A percentile compares a stretch with the other conserved stretches of the same genome.
Conservation (phyloP, 2,888 invertebrate genomes). For the Chrysolina haemoptera region DNA sequence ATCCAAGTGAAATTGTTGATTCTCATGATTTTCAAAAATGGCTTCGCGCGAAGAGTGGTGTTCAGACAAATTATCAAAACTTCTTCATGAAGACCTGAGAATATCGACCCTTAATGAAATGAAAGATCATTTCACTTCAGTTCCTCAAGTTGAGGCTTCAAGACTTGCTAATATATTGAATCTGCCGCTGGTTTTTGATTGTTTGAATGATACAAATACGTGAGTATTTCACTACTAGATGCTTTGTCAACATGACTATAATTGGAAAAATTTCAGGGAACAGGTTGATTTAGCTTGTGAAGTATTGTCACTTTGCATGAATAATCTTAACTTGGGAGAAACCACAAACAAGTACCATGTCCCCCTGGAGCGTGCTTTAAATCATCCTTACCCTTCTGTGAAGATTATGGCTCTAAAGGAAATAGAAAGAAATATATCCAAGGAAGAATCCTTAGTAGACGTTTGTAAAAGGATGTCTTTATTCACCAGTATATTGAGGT, state of each 20-base stretch:
- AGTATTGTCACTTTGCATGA: constrained; percentile 77
- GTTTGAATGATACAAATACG: constrained; percentile 73
- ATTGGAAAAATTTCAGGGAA: constrained; percentile 68
- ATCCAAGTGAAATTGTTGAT: neutral
- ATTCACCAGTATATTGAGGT: constrained; percentile 73
- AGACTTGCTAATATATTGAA: constrained; percentile 69
- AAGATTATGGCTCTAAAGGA: constrained; percentile 77
- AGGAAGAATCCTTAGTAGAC: constrained; percentile 59
- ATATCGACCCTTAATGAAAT: constrained; percentile 70
- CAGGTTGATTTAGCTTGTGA: constrained; percentile 77
- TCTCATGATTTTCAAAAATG: constrained; percentile 58
- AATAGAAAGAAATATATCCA: constrained; percentile 68
- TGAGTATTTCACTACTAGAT: constrained; percentile 61
- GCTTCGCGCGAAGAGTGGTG: constrained; percentile 70
- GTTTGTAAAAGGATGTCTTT: constrained; percentile 66
- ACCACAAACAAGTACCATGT: constrained; percentile 75
- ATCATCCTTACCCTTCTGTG: constrained; percentile 76
- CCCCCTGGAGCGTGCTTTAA: constrained; percentile 75
- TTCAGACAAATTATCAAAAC: constrained; percentile 68
- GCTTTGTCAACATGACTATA: constrained; percentile 49
- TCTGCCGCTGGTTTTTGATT: constrained; percentile 76
- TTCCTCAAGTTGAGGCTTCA: constrained; percentile 67
- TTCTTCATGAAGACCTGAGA: constrained; percentile 69
- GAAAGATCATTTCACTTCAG: constrained; percentile 67
- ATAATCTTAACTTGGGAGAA: constrained; percentile 76